A percentile compares a stretch with the other conserved stretches of the same genome.
Conservation (phyloP, 2,888 invertebrate genomes). For the Dendrolimus pini region DNA sequence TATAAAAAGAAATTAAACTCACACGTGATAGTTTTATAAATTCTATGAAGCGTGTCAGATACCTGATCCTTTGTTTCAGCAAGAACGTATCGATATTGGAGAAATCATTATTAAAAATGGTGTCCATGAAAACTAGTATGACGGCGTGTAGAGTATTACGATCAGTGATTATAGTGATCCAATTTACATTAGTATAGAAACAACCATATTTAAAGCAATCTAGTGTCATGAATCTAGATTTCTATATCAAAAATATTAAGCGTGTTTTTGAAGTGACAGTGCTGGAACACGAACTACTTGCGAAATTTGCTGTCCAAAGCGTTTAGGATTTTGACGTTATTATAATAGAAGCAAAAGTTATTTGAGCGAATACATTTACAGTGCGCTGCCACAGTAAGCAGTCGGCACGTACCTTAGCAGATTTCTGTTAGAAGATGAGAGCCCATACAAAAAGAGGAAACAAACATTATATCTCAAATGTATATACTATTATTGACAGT, state of each 20-base stretch:
- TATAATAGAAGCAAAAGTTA: constrained; percentile 54
- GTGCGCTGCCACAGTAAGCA: constrained; percentile 56
- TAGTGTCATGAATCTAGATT: constrained; percentile 4
- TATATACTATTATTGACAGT: too few relatives aligned
- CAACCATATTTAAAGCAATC: background rate
- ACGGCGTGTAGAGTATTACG: constrained; percentile 15
- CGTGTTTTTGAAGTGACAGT: constrained; percentile 19
- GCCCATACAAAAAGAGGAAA: constrained; percentile 66
- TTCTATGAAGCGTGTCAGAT: background rate
- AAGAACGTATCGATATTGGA: constrained; percentile 6
- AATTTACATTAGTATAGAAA: constrained; percentile 5
- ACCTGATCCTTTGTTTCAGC: constrained; percentile 1
- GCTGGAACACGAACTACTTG: constrained; percentile 11
- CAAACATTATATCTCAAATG: constrained; percentile 41
- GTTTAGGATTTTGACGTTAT: constrained; percentile 41
- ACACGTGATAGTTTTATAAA: background rate
- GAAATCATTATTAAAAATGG: constrained; percentile 5
- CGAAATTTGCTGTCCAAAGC: constrained; percentile 31
- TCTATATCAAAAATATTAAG: constrained; percentile 14
- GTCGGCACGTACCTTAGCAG: constrained; percentile 68
- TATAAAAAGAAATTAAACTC: too few relatives aligned
- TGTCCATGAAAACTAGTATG: constrained; percentile 6
- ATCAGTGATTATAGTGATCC: background rate
- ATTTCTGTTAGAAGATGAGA: constrained; percentile 69
- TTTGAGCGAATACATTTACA: constrained; percentile 46